Evolutionary conservation across 2,113 vertebrate genomes (phyloP).

Genomic region (Bubo bubo): DNA sequence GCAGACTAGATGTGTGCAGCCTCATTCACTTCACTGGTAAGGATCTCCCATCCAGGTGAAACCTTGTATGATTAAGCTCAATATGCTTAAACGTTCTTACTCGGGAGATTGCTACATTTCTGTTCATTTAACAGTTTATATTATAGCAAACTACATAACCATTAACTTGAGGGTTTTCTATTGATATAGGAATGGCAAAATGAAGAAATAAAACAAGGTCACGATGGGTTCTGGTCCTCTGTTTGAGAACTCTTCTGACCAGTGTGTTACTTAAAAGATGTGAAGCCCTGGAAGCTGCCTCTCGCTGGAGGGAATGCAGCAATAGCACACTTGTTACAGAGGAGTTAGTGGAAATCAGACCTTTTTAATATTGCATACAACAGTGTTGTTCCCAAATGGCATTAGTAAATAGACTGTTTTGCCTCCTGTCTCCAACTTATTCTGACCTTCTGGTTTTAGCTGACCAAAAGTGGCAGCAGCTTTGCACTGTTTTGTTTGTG

Average conservation of each 20-base stretch:
- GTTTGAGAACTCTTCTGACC: background rate
- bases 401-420: background rate
- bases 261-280: background rate
- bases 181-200: background rate
- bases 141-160: background rate
- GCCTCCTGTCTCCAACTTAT: background rate
- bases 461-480: background rate
- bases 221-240: fast-evolving
- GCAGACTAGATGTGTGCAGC: background rate
- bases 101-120: background rate
- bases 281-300: background rate
- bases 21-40: background rate
- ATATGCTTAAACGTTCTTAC: background rate
- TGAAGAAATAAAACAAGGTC: background rate
- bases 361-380: background rate
- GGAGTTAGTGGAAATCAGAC: background rate
- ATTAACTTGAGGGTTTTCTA: background rate
- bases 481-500: background rate
- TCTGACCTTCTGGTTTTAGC: background rate
- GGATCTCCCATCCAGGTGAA: background rate
- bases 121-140: background rate
- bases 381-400: background rate
- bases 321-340: background rate
- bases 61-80: background rate
- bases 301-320: background rate